Evolutionary conservation across 2,113 vertebrate species (phyloP).

Genomic region (Saccopteryx leptura): DNA sequence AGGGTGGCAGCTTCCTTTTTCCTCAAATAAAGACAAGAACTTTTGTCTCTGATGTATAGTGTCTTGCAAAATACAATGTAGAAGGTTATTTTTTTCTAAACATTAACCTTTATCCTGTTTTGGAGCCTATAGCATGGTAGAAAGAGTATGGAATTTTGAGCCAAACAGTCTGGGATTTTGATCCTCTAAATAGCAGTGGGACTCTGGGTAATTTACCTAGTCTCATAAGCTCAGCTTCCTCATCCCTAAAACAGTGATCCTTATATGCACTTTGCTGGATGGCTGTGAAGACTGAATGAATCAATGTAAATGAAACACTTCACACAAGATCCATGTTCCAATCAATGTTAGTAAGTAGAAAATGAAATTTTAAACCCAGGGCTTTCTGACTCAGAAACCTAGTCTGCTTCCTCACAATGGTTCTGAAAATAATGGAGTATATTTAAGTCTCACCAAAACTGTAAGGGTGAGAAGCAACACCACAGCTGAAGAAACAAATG

Average conservation of each 20-base stretch:
- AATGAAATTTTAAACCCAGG: constrained; percentile 3
- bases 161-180: constrained; percentile 24
- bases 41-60: constrained; percentile 55
- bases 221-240: constrained; percentile 19
- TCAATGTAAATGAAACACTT: not conserved
- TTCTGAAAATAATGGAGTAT: constrained; percentile 45
- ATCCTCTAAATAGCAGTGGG: constrained; percentile 22
- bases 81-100: constrained; percentile 66
- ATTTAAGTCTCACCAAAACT: constrained; percentile 46
- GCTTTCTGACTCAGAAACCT: constrained; percentile 51
- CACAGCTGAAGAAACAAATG: constrained; percentile 70
- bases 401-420: constrained; percentile 50
- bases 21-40: constrained; percentile 54
- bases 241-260: not conserved
- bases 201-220: not conserved
- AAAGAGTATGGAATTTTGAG: constrained; percentile 29
- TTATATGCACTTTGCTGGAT: not conserved
- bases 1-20: constrained; percentile 47
- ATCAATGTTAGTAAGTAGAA: constrained; percentile 8
- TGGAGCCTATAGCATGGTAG: not conserved
- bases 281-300: not conserved
- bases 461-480: constrained; percentile 14
- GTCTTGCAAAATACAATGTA: constrained; percentile 33
- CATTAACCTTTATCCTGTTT: constrained; percentile 59
- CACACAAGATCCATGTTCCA: not conserved